phyloP scores from a whole-genome alignment of 2,113 vertebrate species.

The Cervus canadensis region DNA sequence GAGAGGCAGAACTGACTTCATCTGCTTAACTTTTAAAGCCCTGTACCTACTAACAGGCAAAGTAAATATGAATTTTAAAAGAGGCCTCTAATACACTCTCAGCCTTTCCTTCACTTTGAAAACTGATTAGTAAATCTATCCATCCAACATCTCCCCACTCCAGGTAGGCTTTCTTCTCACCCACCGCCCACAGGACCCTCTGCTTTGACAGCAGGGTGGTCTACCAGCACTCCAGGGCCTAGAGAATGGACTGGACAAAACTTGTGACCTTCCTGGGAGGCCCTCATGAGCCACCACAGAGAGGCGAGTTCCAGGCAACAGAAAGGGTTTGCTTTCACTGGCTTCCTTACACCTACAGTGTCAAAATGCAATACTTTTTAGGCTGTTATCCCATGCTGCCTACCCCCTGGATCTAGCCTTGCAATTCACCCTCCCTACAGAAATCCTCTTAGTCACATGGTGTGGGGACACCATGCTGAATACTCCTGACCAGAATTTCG shows the following conservation, averaged over 20 bases:
- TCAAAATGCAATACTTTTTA: neutral
- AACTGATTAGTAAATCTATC: neutral
- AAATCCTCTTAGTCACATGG: neutral
- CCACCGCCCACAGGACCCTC: neutral
- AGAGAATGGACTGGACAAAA: neutral
- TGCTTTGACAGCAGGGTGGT: neutral
- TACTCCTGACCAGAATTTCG: neutral
- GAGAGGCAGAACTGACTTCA: neutral
- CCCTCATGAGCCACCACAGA: neutral
- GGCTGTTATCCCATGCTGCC: neutral
- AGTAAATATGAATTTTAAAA: conserved; percentile 15
- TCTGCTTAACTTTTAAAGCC: neutral
- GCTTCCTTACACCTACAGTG: neutral
- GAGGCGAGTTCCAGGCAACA: neutral
- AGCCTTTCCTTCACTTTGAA: conserved; percentile 29
- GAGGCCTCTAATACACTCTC: neutral
- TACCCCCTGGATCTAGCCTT: neutral
- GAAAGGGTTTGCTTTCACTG: neutral
- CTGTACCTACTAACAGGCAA: neutral
- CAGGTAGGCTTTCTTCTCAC: neutral
- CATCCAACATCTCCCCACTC: neutral
- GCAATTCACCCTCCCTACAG: neutral
- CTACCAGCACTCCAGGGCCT: neutral
- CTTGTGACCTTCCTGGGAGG: neutral
- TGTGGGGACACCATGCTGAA: neutral